Percentiles rank a stretch among this genome's conserved stretches.
phyloP scores from a whole-genome alignment of 2,888 invertebrate species.

The Ctenicera cuprea region DNA sequence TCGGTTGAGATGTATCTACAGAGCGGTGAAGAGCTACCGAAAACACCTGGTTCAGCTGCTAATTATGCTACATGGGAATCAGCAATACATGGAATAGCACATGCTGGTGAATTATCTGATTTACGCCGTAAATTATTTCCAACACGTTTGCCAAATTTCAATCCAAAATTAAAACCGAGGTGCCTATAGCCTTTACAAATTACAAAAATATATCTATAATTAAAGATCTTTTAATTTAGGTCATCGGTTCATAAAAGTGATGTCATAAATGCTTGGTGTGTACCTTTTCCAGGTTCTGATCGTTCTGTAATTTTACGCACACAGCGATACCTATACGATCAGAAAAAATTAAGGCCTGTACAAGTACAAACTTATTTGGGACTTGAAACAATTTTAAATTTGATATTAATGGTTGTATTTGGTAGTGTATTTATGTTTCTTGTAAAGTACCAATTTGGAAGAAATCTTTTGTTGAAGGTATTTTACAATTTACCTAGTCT shows the following conservation, averaged over 20 bases:
- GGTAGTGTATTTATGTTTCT: constrained; percentile 79
- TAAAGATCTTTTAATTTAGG: too few species aligned
- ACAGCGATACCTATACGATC: constrained; percentile 84
- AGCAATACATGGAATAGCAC: constrained; percentile 84
- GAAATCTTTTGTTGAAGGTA: constrained; percentile 80
- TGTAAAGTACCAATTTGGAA: constrained; percentile 77
- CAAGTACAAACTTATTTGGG: constrained; percentile 84
- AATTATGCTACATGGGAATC: constrained; percentile 96
- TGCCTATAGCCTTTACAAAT: too few species aligned
- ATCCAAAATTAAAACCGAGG: constrained; percentile 78
- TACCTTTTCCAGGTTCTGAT: constrained; percentile 90
- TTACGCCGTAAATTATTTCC: constrained; percentile 83
- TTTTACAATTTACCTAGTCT: constrained; percentile 71
- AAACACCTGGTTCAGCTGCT: constrained; percentile 73
- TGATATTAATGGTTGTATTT: constrained; percentile 74
- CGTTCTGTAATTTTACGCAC: constrained; percentile 87
- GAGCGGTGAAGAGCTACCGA: constrained; percentile 65
- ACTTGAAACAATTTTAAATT: constrained; percentile 73
- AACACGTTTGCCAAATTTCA: constrained; percentile 77
- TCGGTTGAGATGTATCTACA: constrained; percentile 84
- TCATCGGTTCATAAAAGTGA: constrained; percentile 54
- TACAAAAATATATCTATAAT: too few species aligned
- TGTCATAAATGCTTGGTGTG: constrained; percentile 62
- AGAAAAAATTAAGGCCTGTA: constrained; percentile 82
- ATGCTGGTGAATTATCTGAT: constrained; percentile 77